phyloP scores from a whole-genome alignment of 2,797 vertebrate species.

The Molossus molossus region DNA sequence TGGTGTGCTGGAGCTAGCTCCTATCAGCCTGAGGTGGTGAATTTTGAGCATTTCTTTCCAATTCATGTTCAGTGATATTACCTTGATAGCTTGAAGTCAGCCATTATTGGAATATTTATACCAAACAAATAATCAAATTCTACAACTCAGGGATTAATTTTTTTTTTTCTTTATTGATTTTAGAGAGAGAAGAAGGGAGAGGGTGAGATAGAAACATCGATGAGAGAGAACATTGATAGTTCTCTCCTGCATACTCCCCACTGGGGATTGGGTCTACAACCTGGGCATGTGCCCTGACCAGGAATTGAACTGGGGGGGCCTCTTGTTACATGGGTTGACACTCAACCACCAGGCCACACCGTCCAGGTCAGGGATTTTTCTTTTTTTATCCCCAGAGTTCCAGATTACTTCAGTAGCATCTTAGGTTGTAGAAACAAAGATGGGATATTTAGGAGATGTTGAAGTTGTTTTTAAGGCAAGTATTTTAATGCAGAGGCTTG shows the following conservation, averaged over 20 bases:
- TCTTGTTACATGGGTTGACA: no score
- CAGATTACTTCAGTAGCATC: not conserved
- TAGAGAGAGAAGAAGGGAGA: no score
- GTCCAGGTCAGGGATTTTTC: no score
- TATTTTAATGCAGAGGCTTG: not conserved
- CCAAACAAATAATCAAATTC: not conserved
- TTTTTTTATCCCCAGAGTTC: not conserved
- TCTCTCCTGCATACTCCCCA: no score
- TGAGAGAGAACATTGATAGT: no score
- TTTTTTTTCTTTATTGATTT: no score
- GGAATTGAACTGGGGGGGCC: no score
- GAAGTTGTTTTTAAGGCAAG: constrained; percentile 12
- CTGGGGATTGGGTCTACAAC: no score
- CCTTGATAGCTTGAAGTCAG: constrained; percentile 3
- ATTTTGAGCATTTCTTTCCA: not conserved
- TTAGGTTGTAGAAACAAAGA: not conserved
- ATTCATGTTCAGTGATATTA: not conserved
- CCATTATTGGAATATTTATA: not conserved
- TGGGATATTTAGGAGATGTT: not conserved
- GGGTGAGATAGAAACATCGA: no score
- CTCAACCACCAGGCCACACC: no score
- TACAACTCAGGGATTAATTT: not conserved
- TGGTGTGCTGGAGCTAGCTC: not conserved
- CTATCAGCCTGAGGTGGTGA: not conserved
- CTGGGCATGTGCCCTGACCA: no score